These are phyloP conservation scores for Discoglossus pictus DNA, from an alignment of 2,797 vertebrate species.

Conservation along the genomic window DNA sequence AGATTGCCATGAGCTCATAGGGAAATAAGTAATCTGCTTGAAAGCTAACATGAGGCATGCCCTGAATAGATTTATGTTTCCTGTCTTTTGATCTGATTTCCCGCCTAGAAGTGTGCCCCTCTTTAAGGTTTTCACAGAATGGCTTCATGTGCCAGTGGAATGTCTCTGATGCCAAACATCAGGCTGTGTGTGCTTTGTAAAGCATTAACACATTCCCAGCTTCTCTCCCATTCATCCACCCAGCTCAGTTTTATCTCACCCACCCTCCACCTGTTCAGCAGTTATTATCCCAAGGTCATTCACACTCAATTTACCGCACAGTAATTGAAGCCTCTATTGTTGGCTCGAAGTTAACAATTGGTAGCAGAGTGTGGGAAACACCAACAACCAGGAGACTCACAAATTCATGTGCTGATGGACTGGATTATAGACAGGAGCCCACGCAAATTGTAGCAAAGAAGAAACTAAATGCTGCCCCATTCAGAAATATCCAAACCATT, in stretches of 20 bases:
- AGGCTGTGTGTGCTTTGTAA: slow-evolving; percentile 16
- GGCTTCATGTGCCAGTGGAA: slow-evolving; percentile 12
- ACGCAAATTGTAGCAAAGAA: neutral
- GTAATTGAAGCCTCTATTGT: slow-evolving; percentile 43
- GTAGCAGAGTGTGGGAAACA: slow-evolving; percentile 41
- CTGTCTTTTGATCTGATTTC: slow-evolving; percentile 43
- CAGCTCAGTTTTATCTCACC: slow-evolving; percentile 14
- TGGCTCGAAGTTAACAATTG: slow-evolving; percentile 34
- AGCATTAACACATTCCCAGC: slow-evolving; percentile 17
- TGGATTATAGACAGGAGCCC: slow-evolving; percentile 22
- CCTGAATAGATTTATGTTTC: slow-evolving; percentile 28
- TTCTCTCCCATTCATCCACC: neutral
- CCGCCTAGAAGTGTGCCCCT: slow-evolving; percentile 38
- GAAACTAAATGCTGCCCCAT: slow-evolving; percentile 10
- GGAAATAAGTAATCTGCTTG: slow-evolving; percentile 6
- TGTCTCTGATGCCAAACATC: slow-evolving; percentile 29
- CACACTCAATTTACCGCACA: slow-evolving; percentile 42
- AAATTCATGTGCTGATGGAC: slow-evolving; percentile 18
- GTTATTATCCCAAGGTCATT: slow-evolving; percentile 46
- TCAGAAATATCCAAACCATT: slow-evolving; percentile 10
- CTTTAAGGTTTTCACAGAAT: slow-evolving; percentile 18
- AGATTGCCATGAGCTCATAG: slow-evolving; percentile 30
- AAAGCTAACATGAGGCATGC: neutral
- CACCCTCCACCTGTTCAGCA: slow-evolving; percentile 46
- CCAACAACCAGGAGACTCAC: slow-evolving; percentile 9